A percentile compares a stretch with the other conserved stretches of the same genome.
Conservation (phyloP, 1,140 invertebrate species). For the Fopius arisanus region DNA sequence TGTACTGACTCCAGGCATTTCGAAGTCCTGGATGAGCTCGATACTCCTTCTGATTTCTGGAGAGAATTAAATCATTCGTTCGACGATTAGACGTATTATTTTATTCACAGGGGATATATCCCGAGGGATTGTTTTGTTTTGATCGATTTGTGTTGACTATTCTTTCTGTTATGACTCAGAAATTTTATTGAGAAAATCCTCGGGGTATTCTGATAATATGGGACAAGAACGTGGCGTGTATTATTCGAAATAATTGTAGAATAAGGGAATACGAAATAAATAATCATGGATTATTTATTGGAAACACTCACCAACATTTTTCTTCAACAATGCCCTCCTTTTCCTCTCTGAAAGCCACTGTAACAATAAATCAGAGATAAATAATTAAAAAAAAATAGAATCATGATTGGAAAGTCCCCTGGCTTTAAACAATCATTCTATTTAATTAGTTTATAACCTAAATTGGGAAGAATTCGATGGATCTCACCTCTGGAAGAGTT, state of each 20-base stretch:
- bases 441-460: conserved; percentile 2
- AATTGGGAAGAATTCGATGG: neutral
- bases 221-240: neutral
- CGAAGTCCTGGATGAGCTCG: conserved; percentile 98
- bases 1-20: conserved; percentile 95
- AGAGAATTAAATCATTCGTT: no score
- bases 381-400: conserved; percentile 20
- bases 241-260: no score
- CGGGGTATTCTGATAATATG: neutral
- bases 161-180: no score
- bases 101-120: no score
- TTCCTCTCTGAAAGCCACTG: conserved; percentile 95
- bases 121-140: no score
- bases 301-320: conserved; percentile 77
- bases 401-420: neutral
- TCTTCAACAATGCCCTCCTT: conserved; percentile 83
- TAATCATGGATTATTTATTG: conserved; percentile 13
- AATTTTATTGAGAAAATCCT: no score
- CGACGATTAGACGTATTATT: no score
- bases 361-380: conserved; percentile 48
- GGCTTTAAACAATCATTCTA: neutral
- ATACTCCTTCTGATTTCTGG: conserved; percentile 86
- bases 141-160: no score
- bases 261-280: no score
- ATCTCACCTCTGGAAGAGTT: conserved; percentile 90